Base-by-base conservation (phyloP, 2,888 invertebrate genomes). In the Synanthedon andrenaeformis region DNA sequence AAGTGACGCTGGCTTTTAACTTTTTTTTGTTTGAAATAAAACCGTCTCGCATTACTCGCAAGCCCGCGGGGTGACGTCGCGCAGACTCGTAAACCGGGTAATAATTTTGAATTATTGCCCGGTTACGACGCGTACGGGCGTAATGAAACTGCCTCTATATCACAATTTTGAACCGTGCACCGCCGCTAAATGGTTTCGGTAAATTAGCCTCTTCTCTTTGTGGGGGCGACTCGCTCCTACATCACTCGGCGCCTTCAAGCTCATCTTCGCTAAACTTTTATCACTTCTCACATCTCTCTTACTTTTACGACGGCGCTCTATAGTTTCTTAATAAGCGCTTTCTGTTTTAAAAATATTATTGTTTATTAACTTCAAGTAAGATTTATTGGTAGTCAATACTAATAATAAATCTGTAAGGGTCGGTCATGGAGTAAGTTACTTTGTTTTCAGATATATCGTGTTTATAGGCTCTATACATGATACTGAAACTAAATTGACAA, bases 121-220 rank as follows among this genome's bases (percentile, higher is more conserved):
- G 60, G 75, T 72, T 73, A 74, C 76, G 72, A 68, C 75, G 72
- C 74, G 72, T 70, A 69, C 72, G 67, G 61, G 64, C 64, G 79
- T 82, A 82, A 82, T 80, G 80, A 79, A 81, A 79, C 79, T 72
- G 72, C 69, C 76, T 74, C 76, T 80, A 79, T 78, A 80, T 82
- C 79, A 80, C 76, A 76, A 76, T 76, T 75, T 41, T 67, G 72
- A 69, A 66, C 64, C 70, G 67, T 53, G 63, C 64, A 70, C 66
- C 63, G 65, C 71, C 68, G 74, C 74, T 79, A 80, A 82, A 80
- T 79, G 79, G 70, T 64, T 64, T 60, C 69, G 66, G 69, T 74
- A 69, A 76, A 77, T 78, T 78, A 77, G 77, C 73, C 62, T 61
- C 61, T 64, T 65, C 63, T 62, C 65, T 53, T 49, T 54, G 17